Conservation (phyloP, 2,113 vertebrate genomes). For the Micromys minutus region DNA sequence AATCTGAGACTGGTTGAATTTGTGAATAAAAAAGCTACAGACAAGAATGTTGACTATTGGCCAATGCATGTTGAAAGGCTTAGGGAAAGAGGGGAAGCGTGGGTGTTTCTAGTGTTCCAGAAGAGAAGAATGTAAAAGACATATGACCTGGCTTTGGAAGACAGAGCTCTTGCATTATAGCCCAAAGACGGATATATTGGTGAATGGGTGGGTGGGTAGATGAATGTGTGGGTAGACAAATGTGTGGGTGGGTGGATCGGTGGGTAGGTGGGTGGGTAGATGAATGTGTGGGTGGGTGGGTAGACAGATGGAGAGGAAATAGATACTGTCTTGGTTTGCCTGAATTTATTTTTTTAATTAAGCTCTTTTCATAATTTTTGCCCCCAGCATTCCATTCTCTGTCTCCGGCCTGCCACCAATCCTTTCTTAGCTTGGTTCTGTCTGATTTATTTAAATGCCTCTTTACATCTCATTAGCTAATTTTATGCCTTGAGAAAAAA, state of each 20-base stretch:
- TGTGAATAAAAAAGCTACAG: not conserved
- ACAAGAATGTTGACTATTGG: not conserved
- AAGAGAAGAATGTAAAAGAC: not conserved
- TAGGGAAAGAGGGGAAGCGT: not conserved
- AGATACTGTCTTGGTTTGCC: not conserved
- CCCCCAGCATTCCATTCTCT: not conserved
- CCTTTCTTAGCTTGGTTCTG: not conserved
- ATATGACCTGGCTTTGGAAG: not conserved
- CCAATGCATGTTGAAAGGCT: not conserved
- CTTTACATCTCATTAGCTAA: slow-evolving; percentile 54
- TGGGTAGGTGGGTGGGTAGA: not conserved
- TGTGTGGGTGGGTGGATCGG: not conserved
- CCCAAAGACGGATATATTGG: not conserved
- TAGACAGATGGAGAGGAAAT: not conserved
- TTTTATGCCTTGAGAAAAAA: slow-evolving; percentile 1
- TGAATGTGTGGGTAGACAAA: not conserved
- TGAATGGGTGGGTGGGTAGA: not conserved
- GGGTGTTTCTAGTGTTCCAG: not conserved
- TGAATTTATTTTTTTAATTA: slow-evolving; percentile 35
- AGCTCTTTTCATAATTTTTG: slow-evolving; percentile 6
- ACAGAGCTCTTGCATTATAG: not conserved
- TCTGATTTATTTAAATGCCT: slow-evolving; percentile 30
- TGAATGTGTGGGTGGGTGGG: not conserved
- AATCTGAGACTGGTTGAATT: not conserved
- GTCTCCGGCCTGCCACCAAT: not conserved